Evolutionary conservation across 2,797 vertebrate genomes (phyloP).

Genomic region (Bradypodion ventrale): DNA sequence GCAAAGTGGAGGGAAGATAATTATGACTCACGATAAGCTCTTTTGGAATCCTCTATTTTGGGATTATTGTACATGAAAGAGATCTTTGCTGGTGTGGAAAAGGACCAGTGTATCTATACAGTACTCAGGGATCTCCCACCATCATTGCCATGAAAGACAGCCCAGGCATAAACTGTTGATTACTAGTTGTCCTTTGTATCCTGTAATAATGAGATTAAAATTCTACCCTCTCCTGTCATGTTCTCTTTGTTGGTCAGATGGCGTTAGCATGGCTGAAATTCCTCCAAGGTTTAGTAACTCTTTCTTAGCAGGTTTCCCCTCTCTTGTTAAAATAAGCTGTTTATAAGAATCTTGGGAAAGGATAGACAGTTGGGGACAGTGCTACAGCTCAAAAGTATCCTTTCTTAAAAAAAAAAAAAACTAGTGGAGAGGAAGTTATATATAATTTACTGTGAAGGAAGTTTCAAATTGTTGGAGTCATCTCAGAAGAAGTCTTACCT

Average conservation of each 20-base stretch:
- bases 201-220: conserved; percentile 66
- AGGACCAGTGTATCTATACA: conserved; percentile 64
- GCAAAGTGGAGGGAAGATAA: conserved; percentile 52
- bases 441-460: no score
- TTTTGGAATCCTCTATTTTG: conserved; percentile 62
- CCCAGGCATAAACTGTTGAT: conserved; percentile 49
- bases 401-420: no score
- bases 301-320: conserved; percentile 58
- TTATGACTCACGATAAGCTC: conserved; percentile 60
- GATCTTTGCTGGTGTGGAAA: conserved; percentile 58
- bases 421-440: no score
- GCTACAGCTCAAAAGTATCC: background rate
- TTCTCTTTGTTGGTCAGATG: conserved; percentile 39
- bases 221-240: conserved; percentile 54
- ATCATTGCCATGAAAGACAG: conserved; percentile 56
- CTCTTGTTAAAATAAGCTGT: conserved; percentile 42
- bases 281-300: conserved; percentile 58
- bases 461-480: no score
- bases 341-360: conserved; percentile 57
- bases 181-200: conserved; percentile 61
- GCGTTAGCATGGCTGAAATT: conserved; percentile 57
- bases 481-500: no score
- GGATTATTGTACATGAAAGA: conserved; percentile 66
- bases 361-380: conserved; percentile 65
- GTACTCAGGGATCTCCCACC: conserved; percentile 49